Evolutionary conservation across 2,888 invertebrate genomes (phyloP), one percentile per base, ranked within the genome.

Genomic region (Melikaiella ostensackeni): DNA sequence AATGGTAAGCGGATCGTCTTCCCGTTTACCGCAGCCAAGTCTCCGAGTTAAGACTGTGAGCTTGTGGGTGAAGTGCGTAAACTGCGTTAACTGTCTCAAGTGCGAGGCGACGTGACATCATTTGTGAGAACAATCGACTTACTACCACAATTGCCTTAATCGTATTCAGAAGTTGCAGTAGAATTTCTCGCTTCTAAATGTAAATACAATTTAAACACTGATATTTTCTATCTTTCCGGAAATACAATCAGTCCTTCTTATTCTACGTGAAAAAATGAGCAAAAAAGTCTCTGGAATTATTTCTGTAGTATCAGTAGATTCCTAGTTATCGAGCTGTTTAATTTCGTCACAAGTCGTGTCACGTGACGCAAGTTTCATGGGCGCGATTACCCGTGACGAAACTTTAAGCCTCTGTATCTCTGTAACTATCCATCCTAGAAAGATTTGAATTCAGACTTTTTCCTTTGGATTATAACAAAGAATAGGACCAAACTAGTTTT

Each of bases 31-130:
- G n/a, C 27, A 33, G 50, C n/a, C 70, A 50, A 70, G 50, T n/a
- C 50, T 30, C 24, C 27, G 46, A 70, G 70, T 70, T 70, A 30
- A 70, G 70, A 30, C 70, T 11, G 30, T 50, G 50, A 70, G 30
- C 30, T 50, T 70, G 70, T 70, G 50, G 70, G 19, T 70, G 70
- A 70, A 70, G 70, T 70, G 70, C 70, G 70, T 70, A 50, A 70
- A 70, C 70, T 70, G 50, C 57, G 16, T 50, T 70, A 70, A 70
- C 50, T 70, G 70, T 70, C 50, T 70, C 30, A 50, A 70, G 30
- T 70, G 50, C 50, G 42, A 50, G 70, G 70, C n/a, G 70, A 70
- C 70, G 70, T 70, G 50, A 70, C 70, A 70, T 70, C 46, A 30
- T 30, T 70, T 70, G 50, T 50, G 30, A 27, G 70, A 70, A 70